Base-by-base conservation (phyloP, 2,797 vertebrate species). In the Danio albolineatus region DNA sequence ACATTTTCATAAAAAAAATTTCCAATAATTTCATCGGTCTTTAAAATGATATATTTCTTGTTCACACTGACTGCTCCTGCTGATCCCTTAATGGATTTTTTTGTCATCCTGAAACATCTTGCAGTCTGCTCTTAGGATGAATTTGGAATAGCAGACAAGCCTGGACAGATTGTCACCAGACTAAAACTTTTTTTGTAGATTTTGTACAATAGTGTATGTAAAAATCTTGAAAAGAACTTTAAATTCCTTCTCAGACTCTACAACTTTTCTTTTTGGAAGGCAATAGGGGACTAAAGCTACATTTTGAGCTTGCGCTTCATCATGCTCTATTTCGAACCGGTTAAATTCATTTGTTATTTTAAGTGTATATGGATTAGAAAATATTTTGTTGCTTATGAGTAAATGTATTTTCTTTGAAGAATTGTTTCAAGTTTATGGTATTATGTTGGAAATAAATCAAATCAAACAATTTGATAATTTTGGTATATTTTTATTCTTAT, bases 111-210 rank as follows among this genome's bases (percentile, higher is more conserved):
- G 48, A 69, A 69, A 69, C 66, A 69, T n/a, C 48, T 49, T 51
- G 46, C 28, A 53, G 5, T 69, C 9, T 39, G 10, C 76, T 83
- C 73, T 78, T 84, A 87, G 89, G 85, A 43, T 77, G 6, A 21
- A 43, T 69, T 84, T 83, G 85, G 19, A 3, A 48, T 83, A 59
- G 69, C 76, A 82, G 78, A 86, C 71, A 64, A 56, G 80, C 73
- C 9, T 53, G 48, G 48, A 53, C 48, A 38, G 21, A 12, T 6
- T 51, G 16, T 10, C 28, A 69, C 46, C 12, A 36, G 66, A 70
- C 66, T 70, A 4, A 70, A 39, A 53, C 16, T n/a, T 53, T 70
- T 49, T 53, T 14, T 38, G 7, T 60, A 38, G 57, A 60, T 38
- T 70, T 13, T 6, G 2, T 17, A 53, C 66, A 53, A 53, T 53